Percentiles rank a stretch among this genome's conserved stretches.
These are phyloP conservation scores for Tachina fera DNA, from an alignment of 2,888 invertebrate species.

Conservation along the genomic window DNA sequence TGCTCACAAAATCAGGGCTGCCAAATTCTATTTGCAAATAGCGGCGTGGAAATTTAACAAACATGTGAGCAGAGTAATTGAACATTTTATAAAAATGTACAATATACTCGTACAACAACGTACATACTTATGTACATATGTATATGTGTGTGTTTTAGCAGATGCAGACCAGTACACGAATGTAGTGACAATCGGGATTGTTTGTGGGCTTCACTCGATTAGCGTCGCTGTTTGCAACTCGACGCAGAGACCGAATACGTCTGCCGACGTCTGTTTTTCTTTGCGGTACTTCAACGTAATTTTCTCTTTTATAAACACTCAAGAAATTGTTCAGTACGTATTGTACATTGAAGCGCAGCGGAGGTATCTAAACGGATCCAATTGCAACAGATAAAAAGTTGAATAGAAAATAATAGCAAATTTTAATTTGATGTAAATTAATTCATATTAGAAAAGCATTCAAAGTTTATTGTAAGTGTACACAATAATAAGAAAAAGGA, in stretches of 20 bases:
- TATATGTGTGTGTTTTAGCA: not conserved
- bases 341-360: conserved; percentile 79
- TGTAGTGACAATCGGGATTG: conserved; percentile 31
- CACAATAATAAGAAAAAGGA: conserved; percentile 18
- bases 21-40: not conserved
- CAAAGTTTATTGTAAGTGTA: conserved; percentile 50
- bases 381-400: conserved; percentile 57
- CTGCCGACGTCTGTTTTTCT: not conserved
- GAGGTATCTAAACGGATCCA: conserved; percentile 75
- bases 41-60: not conserved
- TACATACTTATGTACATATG: not conserved
- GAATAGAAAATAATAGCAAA: conserved; percentile 48
- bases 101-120: not conserved
- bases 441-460: conserved; percentile 51
- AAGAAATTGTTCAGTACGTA: conserved; percentile 76
- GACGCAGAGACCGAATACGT: conserved; percentile 1
- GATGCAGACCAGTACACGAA: not conserved
- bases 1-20: not conserved
- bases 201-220: not conserved
- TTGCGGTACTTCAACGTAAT: conserved; percentile 39
- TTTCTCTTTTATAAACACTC: conserved; percentile 72
- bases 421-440: conserved; percentile 21
- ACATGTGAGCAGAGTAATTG: conserved; percentile 1
- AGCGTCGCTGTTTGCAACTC: not conserved
- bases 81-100: not conserved